Percentiles rank a stretch among this genome's conserved stretches.
Evolutionary conservation across 2,113 vertebrate genomes (phyloP).

Genomic region (Dolichallabes microphthalmus): DNA sequence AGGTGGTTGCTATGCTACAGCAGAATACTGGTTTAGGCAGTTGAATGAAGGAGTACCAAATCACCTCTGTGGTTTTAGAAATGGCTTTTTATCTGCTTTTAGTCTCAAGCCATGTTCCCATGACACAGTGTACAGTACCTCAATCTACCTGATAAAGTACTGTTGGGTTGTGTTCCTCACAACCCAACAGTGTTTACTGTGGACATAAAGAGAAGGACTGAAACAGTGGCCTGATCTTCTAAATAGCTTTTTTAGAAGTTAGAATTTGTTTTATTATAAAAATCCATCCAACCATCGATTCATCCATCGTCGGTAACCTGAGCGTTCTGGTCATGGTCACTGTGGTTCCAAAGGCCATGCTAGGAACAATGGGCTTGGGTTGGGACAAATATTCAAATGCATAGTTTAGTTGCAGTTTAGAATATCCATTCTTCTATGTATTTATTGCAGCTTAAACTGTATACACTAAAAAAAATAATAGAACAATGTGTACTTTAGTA

Average conservation of each 20-base stretch:
- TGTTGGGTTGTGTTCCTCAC: constrained; percentile 30
- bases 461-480: too few species aligned
- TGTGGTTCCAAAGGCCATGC: neutral
- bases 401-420: neutral
- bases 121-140: constrained; percentile 30
- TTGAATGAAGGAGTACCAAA: constrained; percentile 27
- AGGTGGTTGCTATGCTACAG: constrained; percentile 47
- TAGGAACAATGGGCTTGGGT: too few species aligned
- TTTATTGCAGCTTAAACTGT: too few species aligned
- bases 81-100: constrained; percentile 48
- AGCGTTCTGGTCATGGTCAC: neutral
- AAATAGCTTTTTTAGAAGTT: neutral
- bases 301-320: neutral
- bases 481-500: too few species aligned
- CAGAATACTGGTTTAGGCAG: constrained; percentile 31
- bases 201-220: constrained; percentile 49
- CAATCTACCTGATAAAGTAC: constrained; percentile 49
- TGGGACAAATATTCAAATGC: neutral
- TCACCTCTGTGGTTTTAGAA: constrained; percentile 39
- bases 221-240: constrained; percentile 20
- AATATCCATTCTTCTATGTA: neutral
- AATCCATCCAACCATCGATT: neutral
- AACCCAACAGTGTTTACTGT: constrained; percentile 16
- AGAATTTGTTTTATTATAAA: neutral
- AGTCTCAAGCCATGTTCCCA: constrained; percentile 38